These are phyloP conservation scores for Nautilus pompilius DNA, from an alignment of 1,140 invertebrate genomes.

Conservation along the genomic window DNA sequence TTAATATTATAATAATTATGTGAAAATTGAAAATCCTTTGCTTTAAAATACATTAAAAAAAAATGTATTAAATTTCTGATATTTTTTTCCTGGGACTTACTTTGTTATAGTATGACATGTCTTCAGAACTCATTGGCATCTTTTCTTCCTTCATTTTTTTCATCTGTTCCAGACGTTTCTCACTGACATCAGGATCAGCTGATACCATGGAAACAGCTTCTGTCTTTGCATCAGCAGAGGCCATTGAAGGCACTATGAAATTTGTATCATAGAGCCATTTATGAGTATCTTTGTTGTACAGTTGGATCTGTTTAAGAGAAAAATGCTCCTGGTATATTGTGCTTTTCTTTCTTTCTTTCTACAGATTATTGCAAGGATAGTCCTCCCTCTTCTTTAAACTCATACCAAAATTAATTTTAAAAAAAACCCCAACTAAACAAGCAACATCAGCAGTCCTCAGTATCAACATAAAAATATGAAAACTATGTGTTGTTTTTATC, in stretches of 20 bases:
- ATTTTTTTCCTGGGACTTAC: too few species aligned
- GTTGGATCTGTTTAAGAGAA: not conserved
- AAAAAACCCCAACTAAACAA: too few species aligned
- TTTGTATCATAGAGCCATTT: not conserved
- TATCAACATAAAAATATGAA: too few species aligned
- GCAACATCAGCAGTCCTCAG: too few species aligned
- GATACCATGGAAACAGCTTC: slow-evolving; percentile 11
- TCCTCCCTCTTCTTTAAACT: not conserved
- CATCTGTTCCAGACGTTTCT: slow-evolving; percentile 37
- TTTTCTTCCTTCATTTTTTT: slow-evolving; percentile 35
- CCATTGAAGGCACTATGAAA: too few species aligned
- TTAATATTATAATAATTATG: too few species aligned
- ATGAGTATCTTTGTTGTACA: not conserved
- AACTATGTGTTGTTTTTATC: too few species aligned
- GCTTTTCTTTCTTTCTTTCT: not conserved
- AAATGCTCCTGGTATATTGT: slow-evolving; percentile 1
- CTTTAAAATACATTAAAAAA: too few species aligned
- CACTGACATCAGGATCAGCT: slow-evolving; percentile 23
- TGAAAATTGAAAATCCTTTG: too few species aligned
- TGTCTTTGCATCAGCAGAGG: slow-evolving; percentile 12
- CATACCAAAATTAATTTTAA: too few species aligned
- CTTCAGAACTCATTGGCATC: slow-evolving; percentile 19
- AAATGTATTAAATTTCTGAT: too few species aligned
- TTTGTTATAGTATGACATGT: slow-evolving; percentile 30
- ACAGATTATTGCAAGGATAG: not conserved